phyloP scores from a whole-genome alignment of 2,113 vertebrate genomes.

The Anoplopoma fimbria region DNA sequence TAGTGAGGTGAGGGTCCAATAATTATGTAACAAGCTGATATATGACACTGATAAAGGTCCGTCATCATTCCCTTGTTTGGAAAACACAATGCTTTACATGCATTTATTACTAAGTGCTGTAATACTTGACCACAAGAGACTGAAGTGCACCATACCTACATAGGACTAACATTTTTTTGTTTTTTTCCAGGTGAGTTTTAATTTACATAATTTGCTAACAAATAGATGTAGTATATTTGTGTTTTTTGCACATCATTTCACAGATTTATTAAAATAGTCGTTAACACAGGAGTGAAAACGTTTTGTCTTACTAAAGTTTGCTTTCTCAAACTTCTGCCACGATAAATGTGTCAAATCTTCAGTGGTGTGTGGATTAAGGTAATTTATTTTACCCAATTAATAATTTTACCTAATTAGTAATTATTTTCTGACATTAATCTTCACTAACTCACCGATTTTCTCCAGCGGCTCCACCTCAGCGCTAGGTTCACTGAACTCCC shows the following conservation, averaged over 20 bases:
- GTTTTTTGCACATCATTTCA: no score
- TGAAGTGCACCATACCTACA: background rate
- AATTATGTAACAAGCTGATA: background rate
- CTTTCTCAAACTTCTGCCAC: no score
- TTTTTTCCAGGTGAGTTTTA: no score
- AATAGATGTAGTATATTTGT: no score
- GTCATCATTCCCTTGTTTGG: background rate
- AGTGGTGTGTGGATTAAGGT: background rate
- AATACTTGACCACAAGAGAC: background rate
- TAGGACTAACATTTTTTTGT: background rate
- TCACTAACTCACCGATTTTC: slow-evolving; percentile 88
- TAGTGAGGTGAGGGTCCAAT: background rate
- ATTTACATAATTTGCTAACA: no score
- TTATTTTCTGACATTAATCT: background rate
- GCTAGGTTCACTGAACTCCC: slow-evolving; percentile 93
- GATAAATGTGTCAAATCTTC: no score
- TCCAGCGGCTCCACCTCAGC: slow-evolving; percentile 91
- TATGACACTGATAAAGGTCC: background rate
- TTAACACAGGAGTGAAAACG: no score
- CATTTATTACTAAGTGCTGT: background rate
- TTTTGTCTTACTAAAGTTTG: no score
- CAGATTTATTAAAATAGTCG: no score
- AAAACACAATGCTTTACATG: background rate
- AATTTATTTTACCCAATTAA: no score
- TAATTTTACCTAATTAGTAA: no score